Evolutionary conservation across 1,140 invertebrate species (phyloP).

Genomic region (Drosophila saltans): DNA sequence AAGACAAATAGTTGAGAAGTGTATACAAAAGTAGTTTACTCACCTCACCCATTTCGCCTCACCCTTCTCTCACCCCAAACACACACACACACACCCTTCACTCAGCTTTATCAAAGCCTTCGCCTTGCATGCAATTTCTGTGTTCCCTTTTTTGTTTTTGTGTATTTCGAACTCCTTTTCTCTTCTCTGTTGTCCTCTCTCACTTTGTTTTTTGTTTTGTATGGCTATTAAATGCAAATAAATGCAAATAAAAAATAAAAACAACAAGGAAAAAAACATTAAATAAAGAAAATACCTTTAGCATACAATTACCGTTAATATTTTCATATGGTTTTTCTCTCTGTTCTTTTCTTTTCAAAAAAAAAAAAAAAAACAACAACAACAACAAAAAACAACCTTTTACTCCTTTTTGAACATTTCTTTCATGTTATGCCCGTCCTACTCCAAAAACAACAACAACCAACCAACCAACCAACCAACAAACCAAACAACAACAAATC

Average conservation of each 20-base stretch:
- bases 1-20: constrained; percentile 47
- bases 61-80: constrained; percentile 19
- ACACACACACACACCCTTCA: constrained; percentile 4
- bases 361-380: constrained; percentile 11
- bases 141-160: constrained; percentile 44
- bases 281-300: constrained; percentile 69
- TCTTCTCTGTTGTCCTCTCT: constrained; percentile 26
- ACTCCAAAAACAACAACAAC: constrained; percentile 34
- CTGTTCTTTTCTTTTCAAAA: constrained; percentile 21
- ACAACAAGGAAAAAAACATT: constrained; percentile 45
- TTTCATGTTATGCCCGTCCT: constrained; percentile 63
- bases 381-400: constrained; percentile 9
- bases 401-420: constrained; percentile 60
- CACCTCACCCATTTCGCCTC: constrained; percentile 20
- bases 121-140: constrained; percentile 60
- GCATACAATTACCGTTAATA: constrained; percentile 59
- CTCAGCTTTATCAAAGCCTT: constrained; percentile 23
- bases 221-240: constrained; percentile 70
- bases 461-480: neutral
- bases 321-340: constrained; percentile 57
- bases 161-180: constrained; percentile 30
- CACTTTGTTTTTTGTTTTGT: constrained; percentile 15
- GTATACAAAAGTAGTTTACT: constrained; percentile 7
- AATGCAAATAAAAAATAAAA: constrained; percentile 49
- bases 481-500: constrained; percentile 41